Conservation (phyloP, 2,113 vertebrate species). For the Cnemophilus loriae region DNA sequence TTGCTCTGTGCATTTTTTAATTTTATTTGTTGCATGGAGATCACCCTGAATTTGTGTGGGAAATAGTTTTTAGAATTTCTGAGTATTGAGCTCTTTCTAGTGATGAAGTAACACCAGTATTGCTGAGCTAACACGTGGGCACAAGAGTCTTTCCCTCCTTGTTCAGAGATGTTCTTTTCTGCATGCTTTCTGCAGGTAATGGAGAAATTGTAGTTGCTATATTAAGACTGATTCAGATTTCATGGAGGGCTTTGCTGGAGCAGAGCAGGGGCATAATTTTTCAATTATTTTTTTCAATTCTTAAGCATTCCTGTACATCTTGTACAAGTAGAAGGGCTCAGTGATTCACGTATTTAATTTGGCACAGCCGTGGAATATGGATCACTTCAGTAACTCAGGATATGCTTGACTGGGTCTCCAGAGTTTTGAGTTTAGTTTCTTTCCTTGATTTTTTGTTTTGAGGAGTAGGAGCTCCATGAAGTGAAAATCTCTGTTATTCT, state of each 20-base stretch:
- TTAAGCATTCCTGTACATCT: not conserved
- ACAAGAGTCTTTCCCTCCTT: not conserved
- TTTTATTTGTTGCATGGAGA: not conserved
- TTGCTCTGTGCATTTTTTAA: not conserved
- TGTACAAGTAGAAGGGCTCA: not conserved
- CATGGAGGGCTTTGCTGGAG: not conserved
- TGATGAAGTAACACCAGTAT: not conserved
- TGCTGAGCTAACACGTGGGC: not conserved
- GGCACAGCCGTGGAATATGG: not conserved
- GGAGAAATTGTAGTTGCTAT: not conserved
- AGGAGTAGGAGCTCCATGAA: not conserved
- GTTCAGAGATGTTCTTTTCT: not conserved
- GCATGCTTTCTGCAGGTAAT: not conserved
- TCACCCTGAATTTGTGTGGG: not conserved
- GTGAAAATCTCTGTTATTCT: not conserved
- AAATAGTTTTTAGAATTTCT: not conserved
- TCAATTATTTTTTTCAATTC: not conserved
- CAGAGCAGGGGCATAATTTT: not conserved
- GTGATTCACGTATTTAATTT: not conserved
- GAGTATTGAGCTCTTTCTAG: not conserved
- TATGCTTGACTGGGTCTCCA: not conserved
- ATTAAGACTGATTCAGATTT: not conserved
- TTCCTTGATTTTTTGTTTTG: not conserved
- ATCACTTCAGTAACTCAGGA: not conserved
- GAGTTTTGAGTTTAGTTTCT: not conserved